Evolutionary conservation across 2,797 vertebrate species (phyloP).

Genomic region (Acridotheres tristis): DNA sequence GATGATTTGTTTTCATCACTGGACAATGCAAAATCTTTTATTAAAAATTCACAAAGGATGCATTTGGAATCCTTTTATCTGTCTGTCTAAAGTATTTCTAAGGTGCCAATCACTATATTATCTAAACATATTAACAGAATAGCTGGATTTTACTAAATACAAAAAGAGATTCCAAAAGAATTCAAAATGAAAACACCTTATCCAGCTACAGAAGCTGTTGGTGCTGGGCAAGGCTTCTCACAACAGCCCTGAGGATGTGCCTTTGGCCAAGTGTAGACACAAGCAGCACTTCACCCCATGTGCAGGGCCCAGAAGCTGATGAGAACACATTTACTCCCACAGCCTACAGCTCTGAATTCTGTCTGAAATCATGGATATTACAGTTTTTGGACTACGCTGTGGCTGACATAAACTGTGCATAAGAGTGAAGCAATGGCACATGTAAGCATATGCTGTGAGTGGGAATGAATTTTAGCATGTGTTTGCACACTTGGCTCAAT

Average conservation of each 20-base stretch:
- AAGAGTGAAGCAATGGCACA: not conserved
- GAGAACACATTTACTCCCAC: not conserved
- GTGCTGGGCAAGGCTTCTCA: not conserved
- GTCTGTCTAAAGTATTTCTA: not conserved
- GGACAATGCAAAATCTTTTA: constrained; percentile 31
- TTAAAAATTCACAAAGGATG: constrained; percentile 31
- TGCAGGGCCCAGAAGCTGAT: not conserved
- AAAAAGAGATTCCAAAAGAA: not conserved
- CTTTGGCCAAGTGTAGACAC: not conserved
- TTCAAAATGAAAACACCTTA: not conserved
- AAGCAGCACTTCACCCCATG: fast-evolving
- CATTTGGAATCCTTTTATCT: constrained; percentile 17
- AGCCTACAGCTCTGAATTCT: not conserved
- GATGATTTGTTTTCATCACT: constrained; percentile 26
- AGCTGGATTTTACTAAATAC: not conserved
- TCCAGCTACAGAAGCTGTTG: not conserved
- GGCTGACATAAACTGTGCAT: not conserved
- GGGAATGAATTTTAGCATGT: not conserved
- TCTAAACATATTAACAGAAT: not conserved
- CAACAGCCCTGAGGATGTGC: not conserved
- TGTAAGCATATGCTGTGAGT: not conserved
- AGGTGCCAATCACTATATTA: constrained; percentile 23
- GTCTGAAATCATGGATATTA: not conserved
- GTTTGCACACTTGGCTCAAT: not conserved
- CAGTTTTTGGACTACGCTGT: not conserved